Base-by-base conservation (phyloP, 2,113 vertebrate genomes). In the Erinaceus europaeus region DNA sequence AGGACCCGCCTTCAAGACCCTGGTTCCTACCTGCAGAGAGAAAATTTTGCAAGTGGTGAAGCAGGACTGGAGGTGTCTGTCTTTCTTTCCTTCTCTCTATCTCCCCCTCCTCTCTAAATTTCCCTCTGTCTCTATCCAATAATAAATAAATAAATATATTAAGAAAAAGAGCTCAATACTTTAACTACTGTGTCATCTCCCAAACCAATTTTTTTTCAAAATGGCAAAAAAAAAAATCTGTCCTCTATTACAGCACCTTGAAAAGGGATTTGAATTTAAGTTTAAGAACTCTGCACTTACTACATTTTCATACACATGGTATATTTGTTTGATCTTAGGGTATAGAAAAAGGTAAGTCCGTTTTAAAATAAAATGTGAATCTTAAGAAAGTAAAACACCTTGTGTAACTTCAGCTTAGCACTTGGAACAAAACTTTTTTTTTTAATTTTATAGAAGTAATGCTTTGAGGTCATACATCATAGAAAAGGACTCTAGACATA, bases 321-420 rank as follows among this genome's bases (percentile, higher is more conserved):
- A 0, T 61, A 46, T 68, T 50, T 57, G 21, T 65, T 88, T 65
- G 46, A 62, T 48, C 25, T 36, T 84, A 78, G 62, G 23, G 21
- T 36, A 36, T 3, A 69, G 52, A 9, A 73, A 62, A 74, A 73
- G 18, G 25, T 36, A 67, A 62, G 32, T 46, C 20, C 25, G 17
- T 61, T 64, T 64, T 64, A 38, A 55, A 67, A 74, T 83, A 52
- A 84, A 68, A 53, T 18, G 68, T 73, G 13, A 84, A 5, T 42
- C 32, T 62, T 84, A 15, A 62, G 42, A 87, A 53, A 46, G 25
- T 61, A 83, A 84, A 84, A 84, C 23, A 59, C 15, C 10, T 55
- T 80, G 53, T 74, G 14, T 78, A 88, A 84, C 14, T 90, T 90
- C 42, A 69, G 46, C 68, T 69, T 48, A 32, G 17, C 61, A 73